phyloP scores from a whole-genome alignment of 2,113 vertebrate species.

The Ptilorrhoa leucosticta region DNA sequence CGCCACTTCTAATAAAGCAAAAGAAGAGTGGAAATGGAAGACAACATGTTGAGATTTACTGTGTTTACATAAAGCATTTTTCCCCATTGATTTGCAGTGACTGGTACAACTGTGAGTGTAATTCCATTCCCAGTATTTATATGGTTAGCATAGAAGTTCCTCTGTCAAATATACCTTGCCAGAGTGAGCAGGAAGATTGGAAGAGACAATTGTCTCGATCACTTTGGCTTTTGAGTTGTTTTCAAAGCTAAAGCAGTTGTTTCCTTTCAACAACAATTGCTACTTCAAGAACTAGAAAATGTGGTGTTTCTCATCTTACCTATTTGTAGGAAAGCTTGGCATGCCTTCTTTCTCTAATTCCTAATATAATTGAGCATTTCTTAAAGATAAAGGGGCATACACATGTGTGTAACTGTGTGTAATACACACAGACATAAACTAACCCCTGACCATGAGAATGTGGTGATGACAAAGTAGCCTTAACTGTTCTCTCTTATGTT shows the following conservation, averaged over 20 bases:
- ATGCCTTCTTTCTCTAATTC: neutral
- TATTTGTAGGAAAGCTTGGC: neutral
- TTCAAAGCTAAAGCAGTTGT: neutral
- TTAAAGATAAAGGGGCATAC: neutral
- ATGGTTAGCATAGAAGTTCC: neutral
- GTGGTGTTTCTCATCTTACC: neutral
- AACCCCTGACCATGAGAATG: neutral
- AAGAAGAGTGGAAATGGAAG: neutral
- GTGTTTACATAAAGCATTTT: neutral
- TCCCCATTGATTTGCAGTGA: neutral
- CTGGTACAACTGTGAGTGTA: neutral
- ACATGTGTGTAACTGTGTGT: neutral
- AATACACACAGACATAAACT: neutral
- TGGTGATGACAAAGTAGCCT: neutral
- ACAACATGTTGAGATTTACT: neutral
- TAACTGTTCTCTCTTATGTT: neutral
- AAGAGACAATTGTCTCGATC: neutral
- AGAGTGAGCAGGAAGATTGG: neutral
- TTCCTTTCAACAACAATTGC: neutral
- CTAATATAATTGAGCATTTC: neutral
- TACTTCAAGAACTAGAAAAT: neutral
- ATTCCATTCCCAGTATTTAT: conserved; percentile 15
- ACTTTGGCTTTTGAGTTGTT: neutral
- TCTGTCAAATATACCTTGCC: neutral
- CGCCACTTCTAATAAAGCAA: neutral